Evolutionary conservation across 1,140 invertebrate genomes (phyloP), one percentile per base, ranked within the genome.

Genomic region (Teleopsis dalmanni): DNA sequence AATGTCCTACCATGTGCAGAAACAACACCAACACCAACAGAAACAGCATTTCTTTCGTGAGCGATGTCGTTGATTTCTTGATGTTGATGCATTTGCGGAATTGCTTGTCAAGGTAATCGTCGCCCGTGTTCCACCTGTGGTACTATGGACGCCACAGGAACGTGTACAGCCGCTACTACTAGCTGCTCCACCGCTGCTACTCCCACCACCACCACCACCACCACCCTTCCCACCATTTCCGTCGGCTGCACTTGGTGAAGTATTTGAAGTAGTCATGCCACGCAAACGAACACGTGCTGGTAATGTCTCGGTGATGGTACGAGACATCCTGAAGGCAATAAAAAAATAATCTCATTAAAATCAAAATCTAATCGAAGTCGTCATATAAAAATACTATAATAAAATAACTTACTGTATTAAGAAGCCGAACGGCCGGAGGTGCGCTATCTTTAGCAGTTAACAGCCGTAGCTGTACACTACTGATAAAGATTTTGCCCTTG

Each of bases 1-100:
- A 35, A 35, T 35, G 16, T 35, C 31, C 34, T 46, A 46, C 33
- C 44, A 40, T 21, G 79, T 79, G 73, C 81, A 84, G 72, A 79
- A 82, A 73, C 81, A 83, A 65, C 81, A 83, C 62, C 81, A 83
- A 60, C 81, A 83, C 78, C 81, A 83, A 55, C 81, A 81, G 47
- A 82, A 76, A 57, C 80, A 82, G 64, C 81, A 83, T 51, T 72
- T 74, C 57, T 75, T 76, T 53, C 65, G 66, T 26, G 67, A 67
- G 19, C 44, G 43, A 37, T 51, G 47, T 33, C 47, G 38, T 41
- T 51, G 55, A 27, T n/a, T n/a, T 62, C 57, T 42, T 42, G 50
- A 42, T 58, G 58, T 25, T 56, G 58, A 46, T 63, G 64, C 43
- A 62, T 52, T 54, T 59, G 52, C 45, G 56, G 57, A 50, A 65